Evolutionary conservation across 2,888 invertebrate genomes (phyloP).

Genomic region (Acleris literana): DNA sequence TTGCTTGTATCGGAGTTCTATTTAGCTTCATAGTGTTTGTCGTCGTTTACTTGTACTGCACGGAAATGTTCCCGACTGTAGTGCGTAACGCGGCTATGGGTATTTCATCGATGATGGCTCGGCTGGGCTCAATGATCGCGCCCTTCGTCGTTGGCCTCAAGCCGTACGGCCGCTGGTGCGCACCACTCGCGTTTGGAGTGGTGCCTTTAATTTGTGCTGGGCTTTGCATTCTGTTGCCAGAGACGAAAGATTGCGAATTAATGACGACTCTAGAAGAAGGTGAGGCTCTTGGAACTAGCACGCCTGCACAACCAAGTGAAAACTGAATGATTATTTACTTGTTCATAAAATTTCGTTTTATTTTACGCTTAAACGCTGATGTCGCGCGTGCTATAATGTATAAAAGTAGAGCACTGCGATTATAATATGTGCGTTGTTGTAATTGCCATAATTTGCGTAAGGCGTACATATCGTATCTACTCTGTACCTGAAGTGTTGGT

Average conservation of each 20-base stretch:
- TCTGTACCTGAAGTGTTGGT: no score
- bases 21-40: constrained; percentile 91
- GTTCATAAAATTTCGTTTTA: no score
- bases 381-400: no score
- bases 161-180: constrained; percentile 83
- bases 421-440: no score
- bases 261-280: constrained; percentile 91
- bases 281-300: constrained; percentile 71
- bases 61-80: constrained; percentile 94
- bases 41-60: constrained; percentile 91
- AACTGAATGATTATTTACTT: no score
- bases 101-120: constrained; percentile 92
- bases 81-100: constrained; percentile 93
- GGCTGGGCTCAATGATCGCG: constrained; percentile 92
- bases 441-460: no score
- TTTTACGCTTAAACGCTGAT: no score
- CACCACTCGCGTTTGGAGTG: constrained; percentile 88
- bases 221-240: constrained; percentile 87
- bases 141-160: constrained; percentile 89
- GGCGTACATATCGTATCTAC: no score
- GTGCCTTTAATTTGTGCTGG: constrained; percentile 86
- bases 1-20: constrained; percentile 89
- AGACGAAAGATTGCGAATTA: constrained; percentile 88
- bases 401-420: no score
- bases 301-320: not conserved